Evolutionary conservation across 2,888 invertebrate genomes (phyloP), one percentile per base, ranked within the genome.

Genomic region (Smittia aterrima): DNA sequence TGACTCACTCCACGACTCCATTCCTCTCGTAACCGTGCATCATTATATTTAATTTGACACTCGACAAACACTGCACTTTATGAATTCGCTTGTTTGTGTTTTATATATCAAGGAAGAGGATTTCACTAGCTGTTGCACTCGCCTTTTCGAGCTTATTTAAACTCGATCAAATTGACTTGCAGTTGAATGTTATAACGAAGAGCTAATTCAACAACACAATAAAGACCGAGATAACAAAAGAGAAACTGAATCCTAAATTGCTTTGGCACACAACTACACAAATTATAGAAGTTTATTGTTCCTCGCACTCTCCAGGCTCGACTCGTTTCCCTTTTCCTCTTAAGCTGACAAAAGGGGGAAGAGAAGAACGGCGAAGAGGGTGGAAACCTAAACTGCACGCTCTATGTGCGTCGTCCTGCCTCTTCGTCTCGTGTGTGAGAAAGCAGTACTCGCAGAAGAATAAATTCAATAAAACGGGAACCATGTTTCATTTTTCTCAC

Each of bases 271-370:
- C 53, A 70, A 25, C 64, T 64, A 64, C 70, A 72, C 62, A 72
- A 72, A 72, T 72, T 62, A 72, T 72, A 72, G 72, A 54, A 54
- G 58, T 32, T 72, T 72, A 72, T 72, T 62, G 70, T 71, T 54
- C 68, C 38, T 38, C 38, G 20, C 66, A 20, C 66, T 67, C 38
- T 67, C 66, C 40, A 13, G 53, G 24, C n/a, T 66, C 25, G n/a
- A 24, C 22, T 25, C 16, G n/a, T 32, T 22, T 72, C 32, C 27
- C 25, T 62, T 62, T 38, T 71, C n/a, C 62, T 72, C 40, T 40
- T 58, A 58, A 16, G 47, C n/a, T n/a, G 47, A 47, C n/a, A n/a
- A 47, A 47, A 47, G 3, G 47, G 58, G 58, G 58, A 47, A 7
- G 58, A 22, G 58, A 58, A 3, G 47, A 47, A 47, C 4, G 58